Base-by-base conservation (phyloP, 2,888 invertebrate genomes). In the Latrodectus hesperus region DNA sequence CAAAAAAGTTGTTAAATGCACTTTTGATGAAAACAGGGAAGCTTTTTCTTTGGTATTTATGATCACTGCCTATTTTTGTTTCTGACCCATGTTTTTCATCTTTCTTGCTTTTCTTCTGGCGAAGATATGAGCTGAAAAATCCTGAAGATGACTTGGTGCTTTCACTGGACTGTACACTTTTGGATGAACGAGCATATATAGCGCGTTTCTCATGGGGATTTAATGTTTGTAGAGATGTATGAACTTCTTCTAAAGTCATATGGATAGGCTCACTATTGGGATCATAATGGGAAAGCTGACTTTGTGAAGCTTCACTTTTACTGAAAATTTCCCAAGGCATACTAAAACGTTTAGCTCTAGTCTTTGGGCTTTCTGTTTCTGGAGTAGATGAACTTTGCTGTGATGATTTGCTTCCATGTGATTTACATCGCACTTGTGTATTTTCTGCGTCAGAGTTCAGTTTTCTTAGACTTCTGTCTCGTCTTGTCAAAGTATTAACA, bases 261-360 rank as follows among this genome's bases (percentile, higher is more conserved):
- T 96, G 96, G 89, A 96, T 94, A 3, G 95, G 95, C 91, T 96
- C 96, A 4, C 94, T 94, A 82, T 94, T 94, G 89, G 94, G 89
- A 81, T 89, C 87, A 38, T 86, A 83, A 64, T 77, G 74, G n/a
- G 84, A 49, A 55, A 67, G 49, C 49, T 67, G 86, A 81, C 81
- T 84, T 49, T 70, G 70, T 16, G 81, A 81, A 38, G 87, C 80
- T 70, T 88, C 89, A 77, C 77, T 84, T 77, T 77, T 84, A 60
- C 88, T 85, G 55, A 88, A 88, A 10, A 89, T 76, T 55, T 89
- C 89, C 87, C 89, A 89, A 60, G 89, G 89, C 89, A 89, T 88
- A 65, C 89, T 88, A 72, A 82, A 85, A 12, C 88, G 88, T 49
- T 88, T 88, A 52, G 77, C 72, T 79, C 75, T 77, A 8, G 86